Percentiles rank a stretch among this genome's conserved stretches.
These are phyloP conservation scores for Philonicus albiceps DNA, from an alignment of 2,888 invertebrate species.

Conservation along the genomic window DNA sequence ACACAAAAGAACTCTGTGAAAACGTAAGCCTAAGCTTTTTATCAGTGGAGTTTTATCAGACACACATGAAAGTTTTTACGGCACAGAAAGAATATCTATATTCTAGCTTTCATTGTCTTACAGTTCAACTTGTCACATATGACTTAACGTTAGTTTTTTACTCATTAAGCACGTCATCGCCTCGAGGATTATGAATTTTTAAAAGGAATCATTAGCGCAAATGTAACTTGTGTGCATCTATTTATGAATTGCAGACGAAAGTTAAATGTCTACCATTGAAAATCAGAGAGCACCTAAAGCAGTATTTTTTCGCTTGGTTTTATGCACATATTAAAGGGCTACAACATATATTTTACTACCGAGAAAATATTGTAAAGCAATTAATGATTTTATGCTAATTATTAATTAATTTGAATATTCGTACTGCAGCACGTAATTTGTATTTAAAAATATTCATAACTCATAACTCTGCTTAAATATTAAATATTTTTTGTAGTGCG, in stretches of 20 bases:
- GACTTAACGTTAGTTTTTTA: background rate
- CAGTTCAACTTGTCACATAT: background rate
- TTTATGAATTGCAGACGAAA: background rate
- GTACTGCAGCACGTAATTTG: background rate
- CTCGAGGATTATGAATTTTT: background rate
- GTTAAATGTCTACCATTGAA: background rate
- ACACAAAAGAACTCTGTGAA: background rate
- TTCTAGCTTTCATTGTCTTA: background rate
- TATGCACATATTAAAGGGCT: background rate
- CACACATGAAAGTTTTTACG: background rate
- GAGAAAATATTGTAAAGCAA: background rate
- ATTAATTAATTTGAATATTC: background rate
- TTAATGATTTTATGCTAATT: background rate
- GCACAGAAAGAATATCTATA: background rate
- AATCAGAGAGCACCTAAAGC: background rate
- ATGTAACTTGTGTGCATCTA: background rate
- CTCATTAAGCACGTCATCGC: background rate
- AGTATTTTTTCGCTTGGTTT: background rate
- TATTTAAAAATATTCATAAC: background rate
- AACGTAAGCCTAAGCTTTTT: background rate
- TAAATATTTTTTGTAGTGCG: too few relatives aligned
- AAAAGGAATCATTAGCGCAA: background rate
- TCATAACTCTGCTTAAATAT: too few relatives aligned
- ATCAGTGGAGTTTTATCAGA: background rate
- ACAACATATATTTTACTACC: background rate